Evolutionary conservation across 2,113 vertebrate genomes (phyloP), one percentile per base, ranked within the genome.

Genomic region (Seriola quinqueradiata): DNA sequence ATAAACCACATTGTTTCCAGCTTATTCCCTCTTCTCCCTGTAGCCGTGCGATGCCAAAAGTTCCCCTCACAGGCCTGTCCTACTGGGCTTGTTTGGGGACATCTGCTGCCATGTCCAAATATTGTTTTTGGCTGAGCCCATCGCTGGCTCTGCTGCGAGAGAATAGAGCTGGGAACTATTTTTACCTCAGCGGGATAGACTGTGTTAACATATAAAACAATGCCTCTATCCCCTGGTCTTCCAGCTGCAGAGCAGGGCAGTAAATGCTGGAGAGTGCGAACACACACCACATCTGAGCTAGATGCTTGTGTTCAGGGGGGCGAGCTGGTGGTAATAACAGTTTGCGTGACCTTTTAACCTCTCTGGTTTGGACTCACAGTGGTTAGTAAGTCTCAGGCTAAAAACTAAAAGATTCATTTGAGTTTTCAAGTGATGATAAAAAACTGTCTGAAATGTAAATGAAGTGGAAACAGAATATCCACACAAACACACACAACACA

Each of bases 81-180:
- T 87, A 78, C 77, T 75, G 77, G 84, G 87, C 89, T 87, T 90
- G 90, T 87, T 92, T 81, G 88, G 83, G 92, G 92, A 93, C 93
- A 94, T 94, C 93, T 94, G 93, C 91, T 92, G 91, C 91, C 89
- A 87, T 92, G 88, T 86, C 85, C 92, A 94, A 93, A 94, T 93
- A 93, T 94, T 94, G 92, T 93, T 92, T 91, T 94, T 94, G 93
- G 92, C 93, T n/a, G 84, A 86, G 86, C 69, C 28, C 21, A 17
- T 77, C 52, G 70, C 82, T 86, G 88, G 83, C 85, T 86, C 85
- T 74, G 77, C 87, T 79, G 77, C 17, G 21, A 70, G 81, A 91
- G 89, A 90, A 92, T 83, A 87, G 89, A 89, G 85, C 85, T 57
- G 85, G 84, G 83, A 70, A 89, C 91, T 93, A 94, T 94, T 94